These are phyloP conservation scores for Gastrophysa polygoni DNA, from an alignment of 2,888 invertebrate genomes.

Conservation along the genomic window DNA sequence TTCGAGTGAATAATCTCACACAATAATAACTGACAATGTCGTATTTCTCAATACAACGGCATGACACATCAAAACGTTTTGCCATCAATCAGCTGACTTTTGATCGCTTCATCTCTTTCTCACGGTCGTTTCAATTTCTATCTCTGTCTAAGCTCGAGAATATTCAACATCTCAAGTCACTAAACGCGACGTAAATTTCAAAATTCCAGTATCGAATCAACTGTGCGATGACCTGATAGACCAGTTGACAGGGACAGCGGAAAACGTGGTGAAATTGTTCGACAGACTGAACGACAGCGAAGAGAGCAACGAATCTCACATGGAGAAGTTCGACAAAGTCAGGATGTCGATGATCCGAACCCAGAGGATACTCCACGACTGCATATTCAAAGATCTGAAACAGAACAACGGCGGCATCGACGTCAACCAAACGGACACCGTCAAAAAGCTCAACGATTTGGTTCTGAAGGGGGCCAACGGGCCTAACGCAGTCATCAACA, in stretches of 20 bases:
- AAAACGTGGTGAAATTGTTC: constrained; percentile 74
- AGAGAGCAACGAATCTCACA: constrained; percentile 42
- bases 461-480: constrained; percentile 54
- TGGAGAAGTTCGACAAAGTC: constrained; percentile 57
- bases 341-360: constrained; percentile 65
- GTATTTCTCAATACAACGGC: too few species aligned
- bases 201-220: constrained; percentile 65
- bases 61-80: too few species aligned
- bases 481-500: constrained; percentile 62
- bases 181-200: too few species aligned
- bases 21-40: too few species aligned
- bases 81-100: too few species aligned
- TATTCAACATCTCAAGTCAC: too few species aligned
- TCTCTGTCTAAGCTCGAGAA: too few species aligned
- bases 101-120: too few species aligned
- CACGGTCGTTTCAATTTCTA: too few species aligned
- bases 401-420: constrained; percentile 54
- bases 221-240: constrained; percentile 65
- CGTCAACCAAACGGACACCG: constrained; percentile 60
- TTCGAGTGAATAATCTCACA: too few species aligned
- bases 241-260: constrained; percentile 69
- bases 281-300: constrained; percentile 60
- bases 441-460: constrained; percentile 60
- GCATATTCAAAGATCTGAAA: constrained; percentile 54
- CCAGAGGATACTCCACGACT: constrained; percentile 64